Base-by-base conservation (phyloP, 1,140 invertebrate species). In the Trichogramma pretiosum region DNA sequence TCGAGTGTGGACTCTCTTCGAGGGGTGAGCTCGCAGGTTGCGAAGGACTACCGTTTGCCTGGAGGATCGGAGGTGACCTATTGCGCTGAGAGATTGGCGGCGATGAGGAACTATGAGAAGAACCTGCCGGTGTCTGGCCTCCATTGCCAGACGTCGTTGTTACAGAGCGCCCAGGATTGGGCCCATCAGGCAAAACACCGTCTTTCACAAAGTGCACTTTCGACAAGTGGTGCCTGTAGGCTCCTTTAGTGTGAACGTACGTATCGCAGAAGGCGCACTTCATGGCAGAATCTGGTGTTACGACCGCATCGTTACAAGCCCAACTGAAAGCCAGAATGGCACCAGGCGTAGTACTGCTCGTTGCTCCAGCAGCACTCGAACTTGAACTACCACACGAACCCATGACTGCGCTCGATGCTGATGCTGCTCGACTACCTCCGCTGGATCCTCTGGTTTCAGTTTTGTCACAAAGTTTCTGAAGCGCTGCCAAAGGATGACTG, bases 121-220 rank as follows among this genome's bases (percentile, higher is more conserved):
- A 50, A 22, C 57, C 52, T 11, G 65, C 60, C 0, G 77, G 70
- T 43, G 75, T 69, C 52, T 77, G 77, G 64, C 61, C 3, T 67
- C 54, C n/a, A n/a, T n/a, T n/a, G 8, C 62, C 58, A n/a, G 65
- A 65, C 3, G 73, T 73, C 3, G 60, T 57, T 3, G 65, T 60
- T 3, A 61, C 62, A 10, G 65, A 75, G 67, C 65, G 74, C 60
- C 56, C 71, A 63, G 81, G 72, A 2, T 76, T 74, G 17, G 84
- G 68, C 0, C 82, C 80, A 57, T 84, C 85, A 3, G 83, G 84
- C 52, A 84, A 80, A 16, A 86, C 83, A 10, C 86, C 87, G 56
- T 95, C 92, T 65, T 95, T 96, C 21, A 95, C 88, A 60, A 96
- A 91, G 70, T 97, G 93, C 83, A 94, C 93, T 64, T 96, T 94